Evolutionary conservation across 1,140 invertebrate genomes (phyloP).

Genomic region (Megathymus violae): DNA sequence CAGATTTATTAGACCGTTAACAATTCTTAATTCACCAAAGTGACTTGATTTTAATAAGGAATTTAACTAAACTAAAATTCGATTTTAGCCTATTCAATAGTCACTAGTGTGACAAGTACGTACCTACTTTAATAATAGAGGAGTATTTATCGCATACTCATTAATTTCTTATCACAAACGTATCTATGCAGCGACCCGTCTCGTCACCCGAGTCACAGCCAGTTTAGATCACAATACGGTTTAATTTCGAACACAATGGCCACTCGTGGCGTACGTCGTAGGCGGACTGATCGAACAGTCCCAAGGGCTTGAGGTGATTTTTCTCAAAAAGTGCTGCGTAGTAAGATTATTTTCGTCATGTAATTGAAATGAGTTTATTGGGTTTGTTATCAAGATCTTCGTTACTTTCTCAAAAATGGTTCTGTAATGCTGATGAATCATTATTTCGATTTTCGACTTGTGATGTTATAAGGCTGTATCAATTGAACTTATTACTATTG

Average conservation of each 20-base stretch:
- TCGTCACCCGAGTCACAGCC: constrained; percentile 33
- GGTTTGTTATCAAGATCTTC: background rate
- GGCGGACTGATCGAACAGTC: constrained; percentile 42
- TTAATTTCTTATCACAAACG: constrained; percentile 25
- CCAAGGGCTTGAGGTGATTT: constrained; percentile 33
- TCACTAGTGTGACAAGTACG: too few relatives aligned
- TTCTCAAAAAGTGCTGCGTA: constrained; percentile 1
- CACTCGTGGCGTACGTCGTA: constrained; percentile 4
- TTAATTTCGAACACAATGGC: constrained; percentile 46
- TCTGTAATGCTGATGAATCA: too few relatives aligned
- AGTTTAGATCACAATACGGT: constrained; percentile 38
- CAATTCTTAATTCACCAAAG: too few relatives aligned
- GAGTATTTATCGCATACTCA: background rate
- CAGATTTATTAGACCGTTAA: too few relatives aligned
- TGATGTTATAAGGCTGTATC: too few relatives aligned
- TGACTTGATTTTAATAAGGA: too few relatives aligned
- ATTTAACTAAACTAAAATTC: too few relatives aligned
- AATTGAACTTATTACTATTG: too few relatives aligned
- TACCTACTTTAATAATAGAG: too few relatives aligned
- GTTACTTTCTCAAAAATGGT: too few relatives aligned
- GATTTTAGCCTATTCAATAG: too few relatives aligned
- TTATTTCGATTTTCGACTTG: too few relatives aligned
- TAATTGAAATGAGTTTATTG: background rate
- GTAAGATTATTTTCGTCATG: background rate
- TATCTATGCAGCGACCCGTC: constrained; percentile 15